Evolutionary conservation across 2,888 invertebrate genomes (phyloP), one percentile per base, ranked within the genome.

Genomic region (Incurvaria masculella): DNA sequence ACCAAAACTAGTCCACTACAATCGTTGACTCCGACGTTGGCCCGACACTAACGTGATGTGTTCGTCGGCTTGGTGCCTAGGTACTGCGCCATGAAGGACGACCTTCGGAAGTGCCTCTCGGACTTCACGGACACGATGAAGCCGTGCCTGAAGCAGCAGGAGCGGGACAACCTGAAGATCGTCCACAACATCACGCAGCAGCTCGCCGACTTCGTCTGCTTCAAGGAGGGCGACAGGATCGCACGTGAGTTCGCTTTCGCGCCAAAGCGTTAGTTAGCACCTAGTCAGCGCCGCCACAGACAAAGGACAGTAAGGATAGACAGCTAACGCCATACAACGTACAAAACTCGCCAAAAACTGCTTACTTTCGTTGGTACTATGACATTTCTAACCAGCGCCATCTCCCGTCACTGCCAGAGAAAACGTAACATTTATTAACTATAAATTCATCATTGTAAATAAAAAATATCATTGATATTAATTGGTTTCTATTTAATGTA

Each of bases 141-240:
- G 55, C 80, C 81, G 0, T 92, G 91, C 58, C 68, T 91, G 49
- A 78, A 82, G 0, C 61, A 66, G 0, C 69, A 81, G 1, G 91
- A 91, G 59, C 79, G 75, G 44, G 75, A 80, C 2, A 84, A 81
- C 47, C 78, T 86, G 44, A 80, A 82, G 51, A 81, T 82, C 0
- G 64, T 87, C 0, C 70, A 84, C 60, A 87, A 88, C 55, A 83
- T 90, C 33, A 80, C 89, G 0, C 81, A 86, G 33, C 86, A 87
- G 52, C 68, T 91, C 1, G 71, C 86, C 0, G 82, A 85, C 54
- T 92, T 92, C 61, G 72, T 88, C 20, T 92, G 92, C 61, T 85
- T 80, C 59, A 90, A 91, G 58, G 89, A 90, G 56, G 91, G 91
- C 8, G 91, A 91, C 63, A 83, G 91, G 56, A 87, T 92, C 57